Evolutionary conservation across 2,113 vertebrate genomes (phyloP).

Genomic region (Tenrec ecaudatus): DNA sequence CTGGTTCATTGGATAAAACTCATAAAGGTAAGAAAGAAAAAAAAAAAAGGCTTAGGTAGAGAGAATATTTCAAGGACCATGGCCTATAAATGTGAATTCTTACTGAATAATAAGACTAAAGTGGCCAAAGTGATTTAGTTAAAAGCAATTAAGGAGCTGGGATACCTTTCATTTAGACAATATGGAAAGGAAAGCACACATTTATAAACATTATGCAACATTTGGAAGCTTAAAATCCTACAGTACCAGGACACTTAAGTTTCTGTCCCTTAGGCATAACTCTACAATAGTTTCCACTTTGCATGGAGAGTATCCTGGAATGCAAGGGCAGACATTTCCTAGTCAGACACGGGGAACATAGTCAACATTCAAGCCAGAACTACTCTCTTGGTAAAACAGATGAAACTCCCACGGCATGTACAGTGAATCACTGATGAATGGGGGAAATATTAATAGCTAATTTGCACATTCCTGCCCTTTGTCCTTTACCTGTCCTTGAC

Average conservation of each 20-base stretch:
- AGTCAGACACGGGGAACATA: constrained; percentile 30
- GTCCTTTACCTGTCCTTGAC: constrained; percentile 67
- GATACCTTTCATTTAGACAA: constrained; percentile 33
- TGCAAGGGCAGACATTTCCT: constrained; percentile 19
- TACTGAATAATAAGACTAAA: neutral
- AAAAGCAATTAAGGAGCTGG: constrained; percentile 27
- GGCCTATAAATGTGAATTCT: neutral
- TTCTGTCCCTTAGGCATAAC: constrained; percentile 14
- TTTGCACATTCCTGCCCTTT: constrained; percentile 34
- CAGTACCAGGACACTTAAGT: constrained; percentile 43
- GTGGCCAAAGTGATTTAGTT: constrained; percentile 8
- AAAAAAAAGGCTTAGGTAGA: neutral
- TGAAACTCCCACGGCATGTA: constrained; percentile 31
- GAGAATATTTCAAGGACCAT: neutral
- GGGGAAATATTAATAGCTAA: constrained; percentile 49
- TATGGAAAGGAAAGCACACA: constrained; percentile 27
- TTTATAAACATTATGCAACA: neutral
- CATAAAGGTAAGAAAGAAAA: neutral
- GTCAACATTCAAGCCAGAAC: constrained; percentile 57
- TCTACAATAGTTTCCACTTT: constrained; percentile 37
- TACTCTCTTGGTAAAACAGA: constrained; percentile 55
- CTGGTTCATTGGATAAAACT: neutral
- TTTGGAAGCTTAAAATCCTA: constrained; percentile 17
- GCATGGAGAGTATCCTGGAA: neutral
- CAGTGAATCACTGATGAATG: constrained; percentile 57